Percentiles rank a stretch among this genome's conserved stretches.
Conservation (phyloP, 2,797 vertebrate species). For the Euphonia xanthogaster region DNA sequence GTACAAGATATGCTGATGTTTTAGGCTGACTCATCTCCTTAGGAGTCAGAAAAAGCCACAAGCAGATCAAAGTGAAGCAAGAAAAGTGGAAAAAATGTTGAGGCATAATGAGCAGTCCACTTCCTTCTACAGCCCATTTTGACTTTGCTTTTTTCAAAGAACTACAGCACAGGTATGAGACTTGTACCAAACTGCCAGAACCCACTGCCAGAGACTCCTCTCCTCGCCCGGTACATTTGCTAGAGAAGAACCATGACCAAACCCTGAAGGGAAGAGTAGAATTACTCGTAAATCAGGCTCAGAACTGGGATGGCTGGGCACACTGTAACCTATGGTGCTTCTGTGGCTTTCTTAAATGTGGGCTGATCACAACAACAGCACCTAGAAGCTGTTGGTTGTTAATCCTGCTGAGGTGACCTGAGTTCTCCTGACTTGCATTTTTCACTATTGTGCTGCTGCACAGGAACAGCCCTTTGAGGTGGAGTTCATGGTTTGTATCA, state of each 20-base stretch:
- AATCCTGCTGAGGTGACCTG: background rate
- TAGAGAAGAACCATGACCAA: background rate
- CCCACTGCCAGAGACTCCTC: background rate
- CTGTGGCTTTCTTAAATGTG: background rate
- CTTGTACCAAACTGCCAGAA: background rate
- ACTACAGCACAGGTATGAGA: background rate
- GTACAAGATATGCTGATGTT: background rate
- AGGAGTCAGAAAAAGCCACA: background rate
- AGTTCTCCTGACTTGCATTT: background rate
- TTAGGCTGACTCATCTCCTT: background rate
- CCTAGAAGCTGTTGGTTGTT: background rate
- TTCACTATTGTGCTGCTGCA: background rate
- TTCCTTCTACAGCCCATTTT: background rate
- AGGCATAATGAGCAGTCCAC: accelerated
- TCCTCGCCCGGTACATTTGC: background rate
- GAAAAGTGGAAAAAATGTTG: background rate
- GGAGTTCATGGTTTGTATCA: background rate
- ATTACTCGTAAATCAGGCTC: background rate
- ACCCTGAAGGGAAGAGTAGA: background rate
- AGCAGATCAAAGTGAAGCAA: background rate
- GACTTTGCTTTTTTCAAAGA: background rate
- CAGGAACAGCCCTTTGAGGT: background rate
- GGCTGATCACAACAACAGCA: background rate
- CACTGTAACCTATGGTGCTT: background rate
- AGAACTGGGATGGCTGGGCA: background rate